Percentiles rank a stretch among this genome's conserved stretches.
Conservation (phyloP, 2,113 vertebrate species). For the Protobothrops mucrosquamatus region DNA sequence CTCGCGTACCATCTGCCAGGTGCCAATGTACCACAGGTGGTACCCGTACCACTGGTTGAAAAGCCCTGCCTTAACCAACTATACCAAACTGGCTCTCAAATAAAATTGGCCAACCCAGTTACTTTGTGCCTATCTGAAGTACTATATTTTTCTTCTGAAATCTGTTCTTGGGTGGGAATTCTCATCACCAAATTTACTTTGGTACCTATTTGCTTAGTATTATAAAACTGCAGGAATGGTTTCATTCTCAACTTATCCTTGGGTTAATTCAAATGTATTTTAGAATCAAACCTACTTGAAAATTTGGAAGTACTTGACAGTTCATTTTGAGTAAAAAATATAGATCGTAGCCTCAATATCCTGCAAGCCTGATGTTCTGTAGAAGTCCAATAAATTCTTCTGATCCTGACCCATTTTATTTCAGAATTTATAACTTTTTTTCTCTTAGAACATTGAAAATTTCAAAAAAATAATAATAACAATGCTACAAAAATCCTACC, state of each 20-base stretch:
- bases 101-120: not conserved
- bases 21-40: no score
- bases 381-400: not conserved
- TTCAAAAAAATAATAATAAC: not conserved
- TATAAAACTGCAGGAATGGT: not conserved
- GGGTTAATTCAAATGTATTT: not conserved
- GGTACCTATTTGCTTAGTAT: not conserved
- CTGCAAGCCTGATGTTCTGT: not conserved
- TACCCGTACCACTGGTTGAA: no score
- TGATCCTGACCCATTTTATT: not conserved
- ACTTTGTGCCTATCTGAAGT: not conserved
- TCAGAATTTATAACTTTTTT: not conserved
- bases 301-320: not conserved
- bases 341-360: not conserved
- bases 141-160: not conserved
- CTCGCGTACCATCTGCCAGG: no score
- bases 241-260: not conserved
- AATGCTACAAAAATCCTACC: constrained; percentile 65
- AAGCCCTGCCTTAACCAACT: not conserved
- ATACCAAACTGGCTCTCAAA: not conserved
- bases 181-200: not conserved
- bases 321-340: not conserved
- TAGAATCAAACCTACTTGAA: not conserved
- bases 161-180: not conserved
- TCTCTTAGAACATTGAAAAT: not conserved